Conservation (phyloP, 1,140 invertebrate species). For the Pachypsylla venusta region DNA sequence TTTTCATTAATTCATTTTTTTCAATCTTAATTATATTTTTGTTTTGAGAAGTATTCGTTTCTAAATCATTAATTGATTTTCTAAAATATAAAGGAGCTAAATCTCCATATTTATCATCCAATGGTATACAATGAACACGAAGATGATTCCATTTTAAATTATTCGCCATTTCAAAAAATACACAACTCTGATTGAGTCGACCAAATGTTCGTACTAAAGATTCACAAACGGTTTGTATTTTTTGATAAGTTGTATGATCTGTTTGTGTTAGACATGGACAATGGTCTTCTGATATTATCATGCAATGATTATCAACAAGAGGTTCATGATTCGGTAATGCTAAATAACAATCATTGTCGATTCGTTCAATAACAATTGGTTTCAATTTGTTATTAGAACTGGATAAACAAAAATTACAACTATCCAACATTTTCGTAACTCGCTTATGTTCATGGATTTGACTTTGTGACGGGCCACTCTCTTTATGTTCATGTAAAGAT, state of each 20-base stretch:
- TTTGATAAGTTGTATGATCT: not conserved
- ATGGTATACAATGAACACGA: constrained; percentile 73
- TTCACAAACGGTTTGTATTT: constrained; percentile 24
- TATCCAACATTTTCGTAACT: constrained; percentile 51
- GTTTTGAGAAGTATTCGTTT: constrained; percentile 85
- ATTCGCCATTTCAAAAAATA: constrained; percentile 81
- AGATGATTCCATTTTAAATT: constrained; percentile 53
- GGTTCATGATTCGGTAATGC: not conserved
- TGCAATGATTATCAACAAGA: not conserved
- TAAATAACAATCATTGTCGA: not conserved
- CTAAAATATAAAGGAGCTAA: constrained; percentile 84
- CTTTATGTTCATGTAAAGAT: no score
- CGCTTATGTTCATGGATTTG: constrained; percentile 56
- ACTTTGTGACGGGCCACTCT: no score
- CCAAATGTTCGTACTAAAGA: constrained; percentile 61
- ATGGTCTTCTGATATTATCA: not conserved
- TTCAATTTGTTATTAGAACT: not conserved
- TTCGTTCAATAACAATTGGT: not conserved
- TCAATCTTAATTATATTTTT: constrained; percentile 80
- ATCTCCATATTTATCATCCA: constrained; percentile 63
- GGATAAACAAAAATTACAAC: constrained; percentile 62
- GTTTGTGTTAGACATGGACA: not conserved
- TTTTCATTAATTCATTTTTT: constrained; percentile 47
- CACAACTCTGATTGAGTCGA: constrained; percentile 49
- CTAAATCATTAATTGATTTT: constrained; percentile 89